Base-by-base conservation (phyloP, 2,113 vertebrate genomes). In the Hemichromis elongatus region DNA sequence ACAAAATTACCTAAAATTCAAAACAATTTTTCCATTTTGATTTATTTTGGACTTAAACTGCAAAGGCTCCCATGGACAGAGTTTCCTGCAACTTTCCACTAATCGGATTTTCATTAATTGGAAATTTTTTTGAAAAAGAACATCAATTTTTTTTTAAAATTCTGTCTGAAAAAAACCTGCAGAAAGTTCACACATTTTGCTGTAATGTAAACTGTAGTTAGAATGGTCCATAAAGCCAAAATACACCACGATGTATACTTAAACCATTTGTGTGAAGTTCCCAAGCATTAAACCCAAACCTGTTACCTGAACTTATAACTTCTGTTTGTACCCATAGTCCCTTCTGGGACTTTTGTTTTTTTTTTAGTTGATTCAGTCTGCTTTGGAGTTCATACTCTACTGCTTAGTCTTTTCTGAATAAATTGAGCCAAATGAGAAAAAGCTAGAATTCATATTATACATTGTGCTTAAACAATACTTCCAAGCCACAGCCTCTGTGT, bases 251-350 rank as follows among this genome's bases (percentile, higher is more conserved):
- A 35, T 63, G 35, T 0, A 35, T 35, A n/a, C 59, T 63, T 63
- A 63, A 37, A 37, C 2, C 59, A 33, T 7, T 33, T 33, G 30
- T 33, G 30, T 33, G 30, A 33, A 6, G 30, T 33, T 33, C 30
- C 30, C 30, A 7, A 6, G 30, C 30, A 6, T 6, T 6, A 33
- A 33, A 30, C 30, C 6, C 35, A 63, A 63, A 0, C 30, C 16
- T 35, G 18, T 35, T 63, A 0, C 0, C 30, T 63, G 59, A 63
- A 63, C 3, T 2, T 63, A 35, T 35, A 35, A 63, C 59, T 12
- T 63, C 30, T n/a, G n/a, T n/a, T n/a, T n/a, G n/a, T n/a, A n/a
- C n/a, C n/a, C n/a, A n/a, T n/a, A n/a, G n/a, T n/a, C n/a, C n/a
- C n/a, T n/a, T n/a, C n/a, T n/a, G n/a, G n/a, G n/a, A n/a, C n/a